A percentile compares a stretch with the other conserved stretches of the same genome.
Conservation (phyloP, 2,888 invertebrate species). For the Agrochola litura region DNA sequence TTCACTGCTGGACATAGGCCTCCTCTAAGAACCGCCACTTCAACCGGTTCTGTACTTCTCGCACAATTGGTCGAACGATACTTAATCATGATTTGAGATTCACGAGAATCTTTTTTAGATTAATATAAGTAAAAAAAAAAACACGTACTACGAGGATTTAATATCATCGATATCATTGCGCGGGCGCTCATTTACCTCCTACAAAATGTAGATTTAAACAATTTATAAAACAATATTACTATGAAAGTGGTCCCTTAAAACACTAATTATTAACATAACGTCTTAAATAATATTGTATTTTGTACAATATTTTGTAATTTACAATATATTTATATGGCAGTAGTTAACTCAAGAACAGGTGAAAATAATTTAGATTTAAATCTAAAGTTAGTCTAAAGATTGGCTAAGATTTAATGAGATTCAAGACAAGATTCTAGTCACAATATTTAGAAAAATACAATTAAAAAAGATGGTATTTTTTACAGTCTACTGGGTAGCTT, state of each 20-base stretch:
- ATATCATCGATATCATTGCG: background rate
- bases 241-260: slow-evolving; percentile 44
- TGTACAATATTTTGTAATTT: slow-evolving; percentile 75
- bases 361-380: slow-evolving; percentile 60
- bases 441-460: slow-evolving; percentile 12
- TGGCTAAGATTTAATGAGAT: slow-evolving; percentile 78
- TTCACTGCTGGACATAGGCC: too few relatives aligned
- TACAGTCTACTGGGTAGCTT: slow-evolving; percentile 14
- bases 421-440: slow-evolving; percentile 53
- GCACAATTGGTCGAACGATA: background rate
- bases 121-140: background rate
- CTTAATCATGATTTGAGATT: background rate
- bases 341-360: slow-evolving; percentile 50
- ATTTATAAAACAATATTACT: slow-evolving; percentile 16
- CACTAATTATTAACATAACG: slow-evolving; percentile 39
- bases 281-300: slow-evolving; percentile 68
- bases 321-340: slow-evolving; percentile 76
- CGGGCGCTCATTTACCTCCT: slow-evolving; percentile 17
- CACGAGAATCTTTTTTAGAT: background rate
- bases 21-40: too few relatives aligned
- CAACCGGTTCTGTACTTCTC: too few relatives aligned
- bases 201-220: slow-evolving; percentile 7
- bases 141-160: background rate
- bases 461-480: slow-evolving; percentile 14
- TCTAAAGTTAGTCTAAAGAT: slow-evolving; percentile 57